These are phyloP conservation scores for Silurus glanis DNA, from an alignment of 2,113 vertebrate genomes.

Conservation along the genomic window DNA sequence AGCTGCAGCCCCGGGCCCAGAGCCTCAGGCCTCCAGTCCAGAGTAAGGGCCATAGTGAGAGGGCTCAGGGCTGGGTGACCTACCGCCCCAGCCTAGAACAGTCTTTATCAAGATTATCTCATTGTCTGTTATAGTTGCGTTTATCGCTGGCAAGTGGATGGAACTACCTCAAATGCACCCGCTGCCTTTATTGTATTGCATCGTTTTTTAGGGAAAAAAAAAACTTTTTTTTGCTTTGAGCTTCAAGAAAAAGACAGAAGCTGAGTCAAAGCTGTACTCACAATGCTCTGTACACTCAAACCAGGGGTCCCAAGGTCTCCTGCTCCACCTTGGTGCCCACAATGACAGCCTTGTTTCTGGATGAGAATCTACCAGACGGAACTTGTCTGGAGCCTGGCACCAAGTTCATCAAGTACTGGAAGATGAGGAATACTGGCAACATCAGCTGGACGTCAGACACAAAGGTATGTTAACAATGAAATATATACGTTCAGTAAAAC, in stretches of 20 bases:
- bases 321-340: slow-evolving; percentile 86
- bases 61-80: slow-evolving; percentile 76
- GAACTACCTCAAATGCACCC: slow-evolving; percentile 60
- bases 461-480: slow-evolving; percentile 70
- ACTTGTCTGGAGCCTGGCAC: slow-evolving; percentile 89
- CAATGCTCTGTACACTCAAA: slow-evolving; percentile 79
- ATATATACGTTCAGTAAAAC: background rate
- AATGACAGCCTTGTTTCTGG: slow-evolving; percentile 93
- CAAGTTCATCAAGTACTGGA: slow-evolving; percentile 97
- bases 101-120: slow-evolving; percentile 64
- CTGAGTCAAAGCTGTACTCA: slow-evolving; percentile 73
- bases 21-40: slow-evolving; percentile 78
- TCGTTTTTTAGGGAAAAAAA: slow-evolving; percentile 61
- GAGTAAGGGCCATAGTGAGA: slow-evolving; percentile 78
- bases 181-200: slow-evolving; percentile 60
- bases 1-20: slow-evolving; percentile 69
- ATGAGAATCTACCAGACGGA: slow-evolving; percentile 97
- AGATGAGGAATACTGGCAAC: slow-evolving; percentile 94
- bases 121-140: slow-evolving; percentile 61
- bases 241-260: slow-evolving; percentile 58
- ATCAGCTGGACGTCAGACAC: slow-evolving; percentile 92
- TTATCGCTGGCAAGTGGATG: slow-evolving; percentile 60
- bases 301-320: slow-evolving; percentile 82
- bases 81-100: slow-evolving; percentile 74
- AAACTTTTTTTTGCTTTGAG: slow-evolving; percentile 63